Percentiles rank a stretch among this genome's conserved stretches.
Evolutionary conservation across 1,140 invertebrate species (phyloP).

Genomic region (Drosophila ambigua): DNA sequence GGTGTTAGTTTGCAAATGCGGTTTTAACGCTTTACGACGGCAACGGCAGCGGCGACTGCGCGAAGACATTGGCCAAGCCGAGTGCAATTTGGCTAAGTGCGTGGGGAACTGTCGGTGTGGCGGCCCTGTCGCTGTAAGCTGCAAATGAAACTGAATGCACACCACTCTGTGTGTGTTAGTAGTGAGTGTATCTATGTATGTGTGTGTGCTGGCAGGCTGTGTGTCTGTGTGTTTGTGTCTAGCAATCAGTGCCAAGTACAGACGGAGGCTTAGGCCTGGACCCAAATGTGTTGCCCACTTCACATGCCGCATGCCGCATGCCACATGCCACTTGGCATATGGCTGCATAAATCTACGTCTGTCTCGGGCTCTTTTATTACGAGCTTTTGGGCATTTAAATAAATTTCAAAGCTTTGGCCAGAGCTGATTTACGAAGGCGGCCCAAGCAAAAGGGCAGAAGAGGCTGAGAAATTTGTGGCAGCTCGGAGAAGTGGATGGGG

Average conservation of each 20-base stretch:
- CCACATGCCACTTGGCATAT: constrained; percentile 59
- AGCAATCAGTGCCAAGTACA: constrained; percentile 70
- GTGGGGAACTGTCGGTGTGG: constrained; percentile 30
- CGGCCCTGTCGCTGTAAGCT: constrained; percentile 10
- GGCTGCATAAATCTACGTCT: constrained; percentile 72
- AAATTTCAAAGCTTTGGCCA: constrained; percentile 73
- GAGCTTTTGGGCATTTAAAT: constrained; percentile 79
- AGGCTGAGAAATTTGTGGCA: background rate
- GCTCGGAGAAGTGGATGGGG: too few relatives aligned
- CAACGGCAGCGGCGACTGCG: constrained; percentile 42
- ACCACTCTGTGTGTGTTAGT: background rate
- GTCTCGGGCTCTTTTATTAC: constrained; percentile 64
- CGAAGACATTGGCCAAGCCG: constrained; percentile 70
- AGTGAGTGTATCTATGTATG: constrained; percentile 15
- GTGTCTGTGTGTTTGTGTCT: constrained; percentile 26
- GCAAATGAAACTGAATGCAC: constrained; percentile 70
- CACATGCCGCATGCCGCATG: constrained; percentile 29
- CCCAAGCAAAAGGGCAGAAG: too few relatives aligned
- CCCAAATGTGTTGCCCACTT: constrained; percentile 60
- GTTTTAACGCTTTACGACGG: constrained; percentile 75
- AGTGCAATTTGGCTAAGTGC: constrained; percentile 80
- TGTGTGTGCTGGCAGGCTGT: constrained; percentile 5
- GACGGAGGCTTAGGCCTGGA: constrained; percentile 63
- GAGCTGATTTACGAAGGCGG: constrained; percentile 69
- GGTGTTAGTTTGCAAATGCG: constrained; percentile 74